Percentiles rank a stretch among this genome's conserved stretches.
Conservation (phyloP, 1,140 invertebrate genomes). For the Pseudomyrmex sp. region DNA sequence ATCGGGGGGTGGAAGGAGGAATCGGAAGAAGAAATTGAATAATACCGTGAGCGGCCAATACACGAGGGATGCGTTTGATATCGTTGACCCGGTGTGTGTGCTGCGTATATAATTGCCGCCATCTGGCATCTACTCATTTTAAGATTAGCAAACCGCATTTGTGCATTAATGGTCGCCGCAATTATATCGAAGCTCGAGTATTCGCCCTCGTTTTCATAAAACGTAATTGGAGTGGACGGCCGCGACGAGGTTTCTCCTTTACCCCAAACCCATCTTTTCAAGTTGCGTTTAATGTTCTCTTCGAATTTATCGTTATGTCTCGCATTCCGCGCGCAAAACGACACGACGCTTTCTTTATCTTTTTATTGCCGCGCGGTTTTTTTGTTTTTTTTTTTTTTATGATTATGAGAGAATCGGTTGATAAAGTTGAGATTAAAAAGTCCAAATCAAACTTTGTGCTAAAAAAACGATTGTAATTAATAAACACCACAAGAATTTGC, state of each 20-base stretch:
- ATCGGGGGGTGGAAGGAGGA: too few relatives aligned
- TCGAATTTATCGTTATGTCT: constrained; percentile 26
- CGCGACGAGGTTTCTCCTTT: constrained; percentile 3
- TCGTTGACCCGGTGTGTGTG: constrained; percentile 3
- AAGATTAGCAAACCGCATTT: constrained; percentile 26
- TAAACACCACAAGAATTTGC: too few relatives aligned
- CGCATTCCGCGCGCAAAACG: constrained; percentile 4
- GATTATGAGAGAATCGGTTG: too few relatives aligned
- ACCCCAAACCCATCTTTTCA: constrained; percentile 17
- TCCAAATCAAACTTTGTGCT: too few relatives aligned
- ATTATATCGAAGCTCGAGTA: constrained; percentile 31
- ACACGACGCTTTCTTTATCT: not conserved
- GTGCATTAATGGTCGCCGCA: constrained; percentile 39
- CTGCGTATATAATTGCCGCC: constrained; percentile 39
- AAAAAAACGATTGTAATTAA: too few relatives aligned
- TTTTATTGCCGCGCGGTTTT: not conserved
- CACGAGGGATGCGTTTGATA: constrained; percentile 15
- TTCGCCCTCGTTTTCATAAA: constrained; percentile 37
- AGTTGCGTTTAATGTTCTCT: constrained; percentile 22
- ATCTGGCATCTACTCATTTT: constrained; percentile 48
- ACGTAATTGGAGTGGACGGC: constrained; percentile 32
- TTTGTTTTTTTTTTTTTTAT: too few relatives aligned
- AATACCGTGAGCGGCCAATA: not conserved
- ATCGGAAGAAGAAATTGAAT: not conserved
- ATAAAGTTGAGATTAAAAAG: too few relatives aligned